Base-by-base conservation (phyloP, 2,888 invertebrate genomes). In the Ferrisia virgata region DNA sequence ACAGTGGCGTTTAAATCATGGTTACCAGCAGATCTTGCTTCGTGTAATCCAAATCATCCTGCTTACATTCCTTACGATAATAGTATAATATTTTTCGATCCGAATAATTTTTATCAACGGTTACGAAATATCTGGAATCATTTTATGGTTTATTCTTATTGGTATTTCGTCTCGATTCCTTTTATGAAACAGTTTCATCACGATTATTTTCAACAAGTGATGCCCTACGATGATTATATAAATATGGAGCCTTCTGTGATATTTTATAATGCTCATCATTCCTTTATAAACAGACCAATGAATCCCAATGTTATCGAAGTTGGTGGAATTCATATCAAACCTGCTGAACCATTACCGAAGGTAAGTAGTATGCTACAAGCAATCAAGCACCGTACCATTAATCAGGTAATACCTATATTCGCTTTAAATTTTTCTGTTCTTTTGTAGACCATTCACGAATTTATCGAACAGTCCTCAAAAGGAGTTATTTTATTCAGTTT, bases 401-500 rank as follows among this genome's bases (percentile, higher is more conserved):
- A n/a, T n/a, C n/a, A n/a, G n/a, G n/a, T n/a, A n/a, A n/a, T n/a
- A n/a, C n/a, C n/a, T n/a, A n/a, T n/a, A n/a, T 69, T 28, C 11
- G 15, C 25, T 8, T 15, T 31, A 25, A 76, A 76, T 22, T 28
- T 36, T 31, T 76, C 31, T 18, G 15, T 79, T 40, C 6, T 18
- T 80, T 33, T 22, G 6, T 15, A 81, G 81, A 31, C 58, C 64
- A 36, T 81, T 36, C 15, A 36, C 11, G 36, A 64, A 81, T 81
- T 81, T 22, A 64, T 81, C 13, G 81, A 81, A 18, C 15, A 64
- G 2, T n/a, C 81, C 0, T 15, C 28, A 2, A 22, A 58, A 9
- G 81, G 81, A 18, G 81, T 81, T 15, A 64, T 81, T 18, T 36
- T 81, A 11, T 81, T 81, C 22, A 36, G 64, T 2, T 33, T 81